These are phyloP conservation scores for Mythimna pallens DNA, from an alignment of 2,888 invertebrate species.

Conservation along the genomic window DNA sequence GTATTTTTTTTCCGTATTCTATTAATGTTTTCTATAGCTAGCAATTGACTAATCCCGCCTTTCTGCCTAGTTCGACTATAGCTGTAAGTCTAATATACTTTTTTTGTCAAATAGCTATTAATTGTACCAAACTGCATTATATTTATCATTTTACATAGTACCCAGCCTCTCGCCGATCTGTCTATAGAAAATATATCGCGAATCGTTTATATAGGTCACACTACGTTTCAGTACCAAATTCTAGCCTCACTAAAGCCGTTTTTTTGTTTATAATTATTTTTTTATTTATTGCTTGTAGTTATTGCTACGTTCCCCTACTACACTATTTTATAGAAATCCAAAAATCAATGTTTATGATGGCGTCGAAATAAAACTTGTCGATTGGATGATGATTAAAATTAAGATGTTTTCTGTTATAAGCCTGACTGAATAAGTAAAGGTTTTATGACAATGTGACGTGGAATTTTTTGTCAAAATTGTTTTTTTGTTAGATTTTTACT, in stretches of 20 bases:
- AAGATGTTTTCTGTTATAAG: conserved; percentile 15
- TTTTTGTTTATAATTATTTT: conserved; percentile 76
- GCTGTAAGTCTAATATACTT: conserved; percentile 83
- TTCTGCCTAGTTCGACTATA: conserved; percentile 87
- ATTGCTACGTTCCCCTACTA: conserved; percentile 86
- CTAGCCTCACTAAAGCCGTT: conserved; percentile 88
- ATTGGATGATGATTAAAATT: conserved; percentile 35
- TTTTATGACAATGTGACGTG: conserved; percentile 38
- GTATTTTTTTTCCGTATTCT: conserved; percentile 77
- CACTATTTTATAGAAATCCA: conserved; percentile 76
- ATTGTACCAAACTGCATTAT: conserved; percentile 84
- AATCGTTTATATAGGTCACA: conserved; percentile 80
- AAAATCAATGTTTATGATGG: conserved; percentile 67
- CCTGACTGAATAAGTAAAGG: conserved; percentile 33
- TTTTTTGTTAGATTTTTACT: conserved; percentile 18
- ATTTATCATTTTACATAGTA: conserved; percentile 79
- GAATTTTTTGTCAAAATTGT: conserved; percentile 27
- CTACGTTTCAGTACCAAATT: conserved; percentile 87
- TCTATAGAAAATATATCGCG: conserved; percentile 89
- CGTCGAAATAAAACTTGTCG: conserved; percentile 55
- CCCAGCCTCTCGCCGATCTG: conserved; percentile 78
- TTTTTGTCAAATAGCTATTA: conserved; percentile 84
- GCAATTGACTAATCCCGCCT: conserved; percentile 89
- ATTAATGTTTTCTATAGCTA: conserved; percentile 88
- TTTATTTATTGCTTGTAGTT: conserved; percentile 87